Evolutionary conservation across 2,797 vertebrate species (phyloP).

Genomic region (Gallinago stenura): DNA sequence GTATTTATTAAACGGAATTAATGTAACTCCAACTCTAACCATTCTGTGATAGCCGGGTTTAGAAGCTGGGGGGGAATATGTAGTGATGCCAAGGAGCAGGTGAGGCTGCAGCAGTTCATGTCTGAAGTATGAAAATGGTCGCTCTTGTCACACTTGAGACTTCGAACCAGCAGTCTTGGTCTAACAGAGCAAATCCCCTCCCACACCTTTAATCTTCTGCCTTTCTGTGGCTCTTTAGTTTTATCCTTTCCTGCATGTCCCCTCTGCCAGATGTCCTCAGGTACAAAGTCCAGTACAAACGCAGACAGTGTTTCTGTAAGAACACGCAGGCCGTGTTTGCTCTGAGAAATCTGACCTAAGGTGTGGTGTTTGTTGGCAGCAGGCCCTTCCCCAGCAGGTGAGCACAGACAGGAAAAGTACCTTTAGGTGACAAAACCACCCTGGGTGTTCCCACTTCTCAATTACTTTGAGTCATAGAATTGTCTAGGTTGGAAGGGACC

Average conservation of each 20-base stretch:
- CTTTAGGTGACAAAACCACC: neutral
- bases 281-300: neutral
- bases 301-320: neutral
- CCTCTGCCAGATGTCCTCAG: constrained; percentile 1
- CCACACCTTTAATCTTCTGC: neutral
- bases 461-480: neutral
- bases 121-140: neutral
- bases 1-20: neutral
- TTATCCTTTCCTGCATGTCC: neutral
- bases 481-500: too few species aligned
- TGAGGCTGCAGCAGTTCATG: neutral
- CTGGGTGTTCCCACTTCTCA: neutral
- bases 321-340: neutral
- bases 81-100: neutral
- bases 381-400: constrained; percentile 23
- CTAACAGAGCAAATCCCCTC: neutral
- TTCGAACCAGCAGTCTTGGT: neutral
- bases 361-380: neutral
- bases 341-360: neutral
- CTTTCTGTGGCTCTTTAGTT: neutral
- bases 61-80: neutral
- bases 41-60: neutral
- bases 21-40: neutral
- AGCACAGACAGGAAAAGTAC: neutral
- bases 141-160: neutral